Percentiles rank a stretch among this genome's conserved stretches.
Evolutionary conservation across 2,797 vertebrate species (phyloP).

Genomic region (Micropoecilia bifurca): DNA sequence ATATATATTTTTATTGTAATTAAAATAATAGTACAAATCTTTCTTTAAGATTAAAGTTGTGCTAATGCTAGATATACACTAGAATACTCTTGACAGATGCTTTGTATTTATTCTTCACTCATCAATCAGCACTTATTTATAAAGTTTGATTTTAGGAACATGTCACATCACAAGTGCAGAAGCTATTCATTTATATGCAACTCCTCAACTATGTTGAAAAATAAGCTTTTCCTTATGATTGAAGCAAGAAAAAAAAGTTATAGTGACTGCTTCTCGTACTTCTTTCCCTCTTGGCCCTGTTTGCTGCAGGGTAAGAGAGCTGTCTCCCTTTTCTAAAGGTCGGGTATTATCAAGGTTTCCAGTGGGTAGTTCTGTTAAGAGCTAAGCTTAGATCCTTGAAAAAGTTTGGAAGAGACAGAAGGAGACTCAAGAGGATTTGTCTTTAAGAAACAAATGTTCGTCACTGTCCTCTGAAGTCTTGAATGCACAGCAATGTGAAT

Average conservation of each 20-base stretch:
- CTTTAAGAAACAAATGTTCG: not conserved
- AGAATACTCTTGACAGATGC: not conserved
- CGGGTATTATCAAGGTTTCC: not conserved
- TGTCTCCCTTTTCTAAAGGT: not conserved
- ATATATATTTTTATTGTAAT: not conserved
- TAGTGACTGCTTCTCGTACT: not conserved
- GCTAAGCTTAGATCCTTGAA: not conserved
- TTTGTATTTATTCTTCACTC: not conserved
- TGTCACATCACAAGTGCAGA: not conserved
- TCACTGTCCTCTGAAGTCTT: not conserved
- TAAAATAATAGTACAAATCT: not conserved
- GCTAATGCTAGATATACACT: not conserved
- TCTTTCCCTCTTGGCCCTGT: not conserved
- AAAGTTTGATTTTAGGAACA: not conserved
- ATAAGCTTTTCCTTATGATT: not conserved
- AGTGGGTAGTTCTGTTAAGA: not conserved
- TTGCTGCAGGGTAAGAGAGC: not conserved
- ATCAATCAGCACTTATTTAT: not conserved
- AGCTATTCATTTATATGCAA: not conserved
- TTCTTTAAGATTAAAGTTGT: not conserved
- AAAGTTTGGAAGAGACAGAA: not conserved
- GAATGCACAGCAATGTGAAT: slow-evolving; percentile 4
- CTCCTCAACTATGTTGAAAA: not conserved
- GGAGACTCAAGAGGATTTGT: not conserved
- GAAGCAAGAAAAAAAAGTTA: not conserved